Evolutionary conservation across 2,797 vertebrate species (phyloP).

Genomic region (Acanthis flammea): DNA sequence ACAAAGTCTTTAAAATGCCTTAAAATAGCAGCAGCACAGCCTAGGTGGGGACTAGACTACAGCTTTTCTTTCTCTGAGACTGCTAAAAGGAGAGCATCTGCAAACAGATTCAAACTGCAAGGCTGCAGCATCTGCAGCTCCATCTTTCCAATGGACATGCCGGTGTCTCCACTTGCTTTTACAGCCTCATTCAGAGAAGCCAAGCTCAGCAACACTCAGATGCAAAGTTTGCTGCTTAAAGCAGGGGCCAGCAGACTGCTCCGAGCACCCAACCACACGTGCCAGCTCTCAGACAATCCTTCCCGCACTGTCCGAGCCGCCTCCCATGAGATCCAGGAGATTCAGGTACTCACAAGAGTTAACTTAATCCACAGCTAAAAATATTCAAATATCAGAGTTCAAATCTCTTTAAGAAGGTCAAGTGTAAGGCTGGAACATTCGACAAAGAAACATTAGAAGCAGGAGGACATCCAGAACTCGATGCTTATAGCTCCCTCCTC

Average conservation of each 20-base stretch:
- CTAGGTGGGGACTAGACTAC: not conserved
- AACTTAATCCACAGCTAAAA: slow-evolving; percentile 62
- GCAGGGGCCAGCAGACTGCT: not conserved
- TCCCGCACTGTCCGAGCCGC: not conserved
- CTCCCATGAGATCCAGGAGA: not conserved
- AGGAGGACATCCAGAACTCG: not conserved
- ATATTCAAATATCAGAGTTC: slow-evolving; percentile 81
- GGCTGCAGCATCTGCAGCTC: not conserved
- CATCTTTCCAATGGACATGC: fast-evolving
- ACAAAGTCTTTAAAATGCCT: not conserved
- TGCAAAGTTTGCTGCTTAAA: not conserved
- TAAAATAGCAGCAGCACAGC: not conserved
- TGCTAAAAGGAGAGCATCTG: not conserved
- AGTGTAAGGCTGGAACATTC: slow-evolving; percentile 24
- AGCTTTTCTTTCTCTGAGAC: not conserved
- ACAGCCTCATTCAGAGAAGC: not conserved
- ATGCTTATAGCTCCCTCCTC: not conserved
- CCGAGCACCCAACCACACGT: not conserved
- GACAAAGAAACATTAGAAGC: slow-evolving; percentile 57
- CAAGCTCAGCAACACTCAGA: not conserved
- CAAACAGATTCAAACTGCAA: not conserved
- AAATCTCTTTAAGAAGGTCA: slow-evolving; percentile 70
- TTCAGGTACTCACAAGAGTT: not conserved
- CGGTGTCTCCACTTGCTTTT: not conserved
- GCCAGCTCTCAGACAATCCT: slow-evolving; percentile 13